Evolutionary conservation across 2,888 invertebrate species (phyloP), one percentile per base, ranked within the genome.

Genomic region (Eucera pruinosa): DNA sequence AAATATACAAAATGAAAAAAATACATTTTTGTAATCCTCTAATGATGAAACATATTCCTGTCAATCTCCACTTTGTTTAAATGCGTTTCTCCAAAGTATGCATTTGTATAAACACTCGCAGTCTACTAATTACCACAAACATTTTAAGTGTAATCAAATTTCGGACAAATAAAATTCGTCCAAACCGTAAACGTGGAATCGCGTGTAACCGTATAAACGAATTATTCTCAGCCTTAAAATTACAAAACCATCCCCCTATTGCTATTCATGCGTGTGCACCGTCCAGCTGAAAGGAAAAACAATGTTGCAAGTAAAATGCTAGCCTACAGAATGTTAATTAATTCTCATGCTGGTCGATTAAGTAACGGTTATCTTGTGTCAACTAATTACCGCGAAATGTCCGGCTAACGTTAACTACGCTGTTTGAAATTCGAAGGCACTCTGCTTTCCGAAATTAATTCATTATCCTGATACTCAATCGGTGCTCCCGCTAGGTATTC

Each of bases 371-470:
- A 68, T 76, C 30, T 61, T 43, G n/a, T 47, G 61, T 68, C 65
- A 69, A 50, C 50, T 68, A 67, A 68, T 78, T 79, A 66, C 25
- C 57, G 15, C 41, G 54, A 67, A 77, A 80, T 78, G 67, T 80
- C 39, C 27, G 54, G 58, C 9, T 18, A 39, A 30, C 52, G 55
- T 69, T 70, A 67, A 67, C 47, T 36, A 48, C 13, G 62, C 60
- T 50, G 45, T 27, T 73, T 47, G 67, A 78, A 75, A 78, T 72
- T 48, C 65, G 25, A 65, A 52, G 66, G 67, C 52, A 20, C 54
- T 41, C 13, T 5, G n/a, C 11, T 43, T 13, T 47, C 57, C 20
- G 15, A 45, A 50, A 41, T 62, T 62, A 71, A 48, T 48, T 36
- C 47, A 67, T 67, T 76, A 48, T 27, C 43, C 23, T n/a, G 30